Conservation (phyloP, 2,797 vertebrate species). For the Bovichtus variegatus region DNA sequence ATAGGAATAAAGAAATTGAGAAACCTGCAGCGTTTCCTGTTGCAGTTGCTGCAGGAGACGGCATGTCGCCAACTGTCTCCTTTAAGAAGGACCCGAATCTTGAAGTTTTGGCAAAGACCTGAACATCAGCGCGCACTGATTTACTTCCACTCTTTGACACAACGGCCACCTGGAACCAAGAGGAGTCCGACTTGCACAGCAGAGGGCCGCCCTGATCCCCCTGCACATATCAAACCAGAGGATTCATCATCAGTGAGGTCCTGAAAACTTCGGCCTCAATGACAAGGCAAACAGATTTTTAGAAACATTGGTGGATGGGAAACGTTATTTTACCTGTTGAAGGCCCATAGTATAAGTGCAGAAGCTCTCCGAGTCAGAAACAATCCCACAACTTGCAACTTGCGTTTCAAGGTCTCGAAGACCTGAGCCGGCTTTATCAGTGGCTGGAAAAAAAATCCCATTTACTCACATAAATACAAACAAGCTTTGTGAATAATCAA, state of each 20-base stretch:
- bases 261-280: background rate
- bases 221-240: conserved; percentile 30
- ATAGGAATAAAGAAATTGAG: conserved; percentile 12
- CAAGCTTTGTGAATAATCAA: background rate
- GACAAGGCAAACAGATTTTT: background rate
- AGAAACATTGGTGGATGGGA: background rate
- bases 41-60: conserved; percentile 7
- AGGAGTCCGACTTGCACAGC: conserved; percentile 61
- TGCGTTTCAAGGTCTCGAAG: conserved; percentile 57
- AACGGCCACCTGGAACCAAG: conserved; percentile 66
- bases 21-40: conserved; percentile 31
- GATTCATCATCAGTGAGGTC: background rate
- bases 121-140: conserved; percentile 34
- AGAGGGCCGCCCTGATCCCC: conserved; percentile 55
- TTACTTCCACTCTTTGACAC: conserved; percentile 27
- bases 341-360: conserved; percentile 64
- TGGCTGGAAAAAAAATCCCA: background rate
- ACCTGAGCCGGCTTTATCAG: conserved; percentile 4
- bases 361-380: conserved; percentile 53
- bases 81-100: conserved; percentile 55
- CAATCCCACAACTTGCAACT: conserved; percentile 57
- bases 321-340: conserved; percentile 53
- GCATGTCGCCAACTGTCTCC: conserved; percentile 52
- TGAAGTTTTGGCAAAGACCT: conserved; percentile 54
- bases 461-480: background rate